These are phyloP conservation scores for Apis florea DNA, from an alignment of 1,140 invertebrate genomes.

Conservation along the genomic window DNA sequence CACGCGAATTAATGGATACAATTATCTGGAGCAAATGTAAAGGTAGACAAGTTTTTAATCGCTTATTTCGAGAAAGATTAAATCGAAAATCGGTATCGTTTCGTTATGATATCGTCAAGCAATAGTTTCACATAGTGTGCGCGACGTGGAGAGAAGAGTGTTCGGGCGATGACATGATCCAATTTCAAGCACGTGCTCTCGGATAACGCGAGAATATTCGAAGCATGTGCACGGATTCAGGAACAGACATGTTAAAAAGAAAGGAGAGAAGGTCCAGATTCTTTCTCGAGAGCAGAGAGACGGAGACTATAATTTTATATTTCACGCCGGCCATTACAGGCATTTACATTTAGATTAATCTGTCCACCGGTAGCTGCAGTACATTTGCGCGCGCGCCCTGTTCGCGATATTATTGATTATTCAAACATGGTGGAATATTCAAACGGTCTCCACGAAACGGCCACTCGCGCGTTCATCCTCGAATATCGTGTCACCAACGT, in stretches of 20 bases:
- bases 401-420: slow-evolving; percentile 40
- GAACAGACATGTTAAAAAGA: too few relatives aligned
- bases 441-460: neutral
- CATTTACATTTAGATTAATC: slow-evolving; percentile 54
- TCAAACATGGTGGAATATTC: slow-evolving; percentile 40
- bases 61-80: too few relatives aligned
- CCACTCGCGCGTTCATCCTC: slow-evolving; percentile 8
- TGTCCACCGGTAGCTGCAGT: slow-evolving; percentile 4
- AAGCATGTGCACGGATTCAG: neutral
- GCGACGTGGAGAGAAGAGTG: neutral
- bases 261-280: neutral
- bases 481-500: slow-evolving; percentile 6
- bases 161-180: neutral
- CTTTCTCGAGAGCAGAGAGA: neutral
- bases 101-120: too few relatives aligned
- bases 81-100: neutral
- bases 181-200: slow-evolving; percentile 40
- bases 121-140: too few relatives aligned
- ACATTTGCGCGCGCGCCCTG: neutral
- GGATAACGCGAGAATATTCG: slow-evolving; percentile 31
- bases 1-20: too few relatives aligned
- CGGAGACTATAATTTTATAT: slow-evolving; percentile 20
- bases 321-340: slow-evolving; percentile 29
- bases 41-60: too few relatives aligned
- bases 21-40: too few relatives aligned